These are phyloP conservation scores for Arremon aurantiirostris DNA, from an alignment of 2,797 vertebrate species.

Conservation along the genomic window DNA sequence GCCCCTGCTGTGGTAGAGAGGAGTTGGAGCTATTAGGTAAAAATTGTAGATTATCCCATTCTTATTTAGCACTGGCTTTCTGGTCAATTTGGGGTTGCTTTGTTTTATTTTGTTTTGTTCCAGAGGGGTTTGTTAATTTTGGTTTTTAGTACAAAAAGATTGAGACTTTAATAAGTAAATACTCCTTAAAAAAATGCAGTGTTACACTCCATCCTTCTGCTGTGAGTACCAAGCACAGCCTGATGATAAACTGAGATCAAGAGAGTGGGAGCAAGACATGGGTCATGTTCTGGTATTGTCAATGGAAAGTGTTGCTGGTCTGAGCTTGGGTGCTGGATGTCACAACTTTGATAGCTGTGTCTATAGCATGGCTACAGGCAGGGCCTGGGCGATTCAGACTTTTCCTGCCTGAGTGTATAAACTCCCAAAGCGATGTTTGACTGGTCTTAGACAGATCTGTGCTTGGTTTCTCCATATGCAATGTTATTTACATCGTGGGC, in stretches of 20 bases:
- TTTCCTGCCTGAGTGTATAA: neutral
- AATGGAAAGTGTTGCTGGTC: neutral
- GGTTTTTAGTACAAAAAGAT: neutral
- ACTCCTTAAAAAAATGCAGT: neutral
- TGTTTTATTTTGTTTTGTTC: neutral
- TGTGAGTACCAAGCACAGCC: neutral
- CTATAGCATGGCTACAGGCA: neutral
- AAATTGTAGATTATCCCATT: neutral
- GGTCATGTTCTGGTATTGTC: neutral
- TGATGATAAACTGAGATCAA: neutral
- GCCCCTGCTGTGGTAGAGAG: fast-evolving
- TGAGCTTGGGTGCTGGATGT: neutral
- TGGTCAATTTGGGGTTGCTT: neutral
- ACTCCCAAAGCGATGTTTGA: neutral
- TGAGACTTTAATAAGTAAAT: neutral
- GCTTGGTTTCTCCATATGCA: neutral
- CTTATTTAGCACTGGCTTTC: neutral
- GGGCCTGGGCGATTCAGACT: neutral
- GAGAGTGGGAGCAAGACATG: neutral
- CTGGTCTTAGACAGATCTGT: neutral
- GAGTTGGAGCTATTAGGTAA: neutral
- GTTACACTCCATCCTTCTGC: neutral
- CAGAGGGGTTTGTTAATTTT: neutral
- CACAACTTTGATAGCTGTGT: neutral
- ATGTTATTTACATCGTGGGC: neutral